Evolutionary conservation across 2,797 vertebrate genomes (phyloP), one percentile per base, ranked within the genome.

Genomic region (Parotocinclus haroldoi): DNA sequence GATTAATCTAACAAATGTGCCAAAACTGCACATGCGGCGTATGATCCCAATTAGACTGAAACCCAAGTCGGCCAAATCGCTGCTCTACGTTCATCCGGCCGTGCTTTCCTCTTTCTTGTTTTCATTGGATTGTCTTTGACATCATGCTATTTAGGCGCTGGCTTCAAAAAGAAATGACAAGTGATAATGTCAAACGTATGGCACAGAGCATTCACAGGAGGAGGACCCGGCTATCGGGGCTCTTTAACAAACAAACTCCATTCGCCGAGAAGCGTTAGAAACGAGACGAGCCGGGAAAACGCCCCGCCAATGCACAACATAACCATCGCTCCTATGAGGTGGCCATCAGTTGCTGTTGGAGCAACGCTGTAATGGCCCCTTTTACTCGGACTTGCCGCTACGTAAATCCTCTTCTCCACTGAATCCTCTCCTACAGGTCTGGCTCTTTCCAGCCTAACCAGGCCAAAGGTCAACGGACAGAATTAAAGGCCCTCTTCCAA

Each of bases 41-140:
- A 91, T 93, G 92, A 94, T 92, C 91, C 92, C 91, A 93, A 93
- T 95, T 93, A 93, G 85, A 81, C 74, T 89, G 91, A 93, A 94
- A 93, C 86, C 86, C 78, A 84, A 93, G 86, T 89, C 92, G 87
- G 73, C 81, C 85, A 85, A 89, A 89, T 89, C 88, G 85, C 80
- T 72, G 74, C 77, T 89, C 84, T 85, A 86, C 76, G 83, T 89
- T 88, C 88, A 82, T 88, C 82, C 85, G 83, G 87, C 87, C 88
- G 85, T 87, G 63, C 64, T 18, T 89, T 89, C 77, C 86, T 10
- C 45, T n/a, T 76, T 82, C 71, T 85, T 93, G 88, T 92, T 94
- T 94, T 88, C 85, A 84, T 91, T 92, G 90, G 91, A 93, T 83
- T 78, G 79, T 88, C 86, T 83, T 85, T 85, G 87, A 92, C 89